Base-by-base conservation (phyloP, 2,888 invertebrate genomes). In the Heteropelma amictum region DNA sequence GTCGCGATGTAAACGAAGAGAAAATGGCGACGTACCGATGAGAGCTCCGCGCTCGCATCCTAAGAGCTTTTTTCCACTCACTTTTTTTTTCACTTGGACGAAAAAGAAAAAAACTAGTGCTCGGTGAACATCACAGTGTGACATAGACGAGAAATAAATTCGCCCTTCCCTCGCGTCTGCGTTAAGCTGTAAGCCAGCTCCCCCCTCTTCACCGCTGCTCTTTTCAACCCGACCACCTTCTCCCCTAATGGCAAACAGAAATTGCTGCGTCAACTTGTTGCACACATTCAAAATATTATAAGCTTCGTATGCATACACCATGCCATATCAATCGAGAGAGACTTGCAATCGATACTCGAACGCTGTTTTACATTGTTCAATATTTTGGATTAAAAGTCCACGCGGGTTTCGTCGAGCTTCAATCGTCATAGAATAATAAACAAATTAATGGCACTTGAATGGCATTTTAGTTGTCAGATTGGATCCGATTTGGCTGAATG, bases 261-360 rank as follows among this genome's bases (percentile, higher is more conserved):
- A 71, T 67, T 75, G 75, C 75, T 75, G 70, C 75, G 75, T 75
- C 75, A 75, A 75, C 75, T 75, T 75, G 75, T 75, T 75, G 75
- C 75, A 75, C 75, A 47, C 40, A 58, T 56, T 71, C 56, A 61
- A 71, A 75, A 67, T 75, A 67, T 60, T 49, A 19, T 23, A 67
- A 7, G 21, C 61, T 21, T 21, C n/a, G 28, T 71, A 14, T 53
- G 53, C 19, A 54, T 12, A 10, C 14, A 30, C 21, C 49, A 6
- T 35, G 5, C 28, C 45, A 17, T 30, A 54, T 64, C 54, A 70
- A 74, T 70, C 23, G 54, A 40, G 35, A n/a, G n/a, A n/a, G n/a
- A n/a, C 38, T 12, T 17, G 19, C 7, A 23, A 58, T 58, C 33
- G 17, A 47, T 49, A 47, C 17, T 49, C 40, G 19, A 8, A 17